These are phyloP conservation scores for Dascillus cervinus DNA, from an alignment of 2,888 invertebrate genomes.

Conservation along the genomic window DNA sequence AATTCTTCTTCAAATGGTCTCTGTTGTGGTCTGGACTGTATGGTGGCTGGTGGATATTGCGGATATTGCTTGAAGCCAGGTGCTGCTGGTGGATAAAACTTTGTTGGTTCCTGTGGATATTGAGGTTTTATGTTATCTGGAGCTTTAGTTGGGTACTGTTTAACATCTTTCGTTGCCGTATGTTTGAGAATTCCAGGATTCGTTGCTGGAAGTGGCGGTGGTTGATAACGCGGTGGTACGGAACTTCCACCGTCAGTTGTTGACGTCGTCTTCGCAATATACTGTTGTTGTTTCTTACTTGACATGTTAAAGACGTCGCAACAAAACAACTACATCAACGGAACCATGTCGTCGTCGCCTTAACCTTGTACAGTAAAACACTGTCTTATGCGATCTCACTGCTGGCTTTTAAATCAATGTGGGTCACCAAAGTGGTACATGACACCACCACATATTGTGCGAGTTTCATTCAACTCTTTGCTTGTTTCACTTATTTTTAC, in stretches of 20 bases:
- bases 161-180: conserved; percentile 42
- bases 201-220: conserved; percentile 59
- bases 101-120: conserved; percentile 20
- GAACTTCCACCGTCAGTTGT: conserved; percentile 30
- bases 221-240: conserved; percentile 72
- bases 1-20: conserved; percentile 26
- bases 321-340: conserved; percentile 14
- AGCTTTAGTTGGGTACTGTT: conserved; percentile 32
- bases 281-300: conserved; percentile 40
- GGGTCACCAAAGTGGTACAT: conserved; percentile 32
- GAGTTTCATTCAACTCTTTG: conserved; percentile 8
- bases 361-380: conserved; percentile 25
- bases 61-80: conserved; percentile 31
- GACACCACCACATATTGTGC: conserved; percentile 10
- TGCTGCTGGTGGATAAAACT: conserved; percentile 30
- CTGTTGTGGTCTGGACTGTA: conserved; percentile 35
- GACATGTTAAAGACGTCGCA: conserved; percentile 36
- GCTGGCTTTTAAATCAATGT: conserved; percentile 36
- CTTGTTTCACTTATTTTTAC: no score
- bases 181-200: conserved; percentile 58
- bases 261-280: conserved; percentile 32
- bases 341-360: conserved; percentile 18
- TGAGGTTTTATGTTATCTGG: conserved; percentile 24
- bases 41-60: conserved; percentile 30
- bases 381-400: conserved; percentile 19